These are phyloP conservation scores for Brachionus rubens DNA, from an alignment of 1,140 invertebrate genomes.

Conservation along the genomic window DNA sequence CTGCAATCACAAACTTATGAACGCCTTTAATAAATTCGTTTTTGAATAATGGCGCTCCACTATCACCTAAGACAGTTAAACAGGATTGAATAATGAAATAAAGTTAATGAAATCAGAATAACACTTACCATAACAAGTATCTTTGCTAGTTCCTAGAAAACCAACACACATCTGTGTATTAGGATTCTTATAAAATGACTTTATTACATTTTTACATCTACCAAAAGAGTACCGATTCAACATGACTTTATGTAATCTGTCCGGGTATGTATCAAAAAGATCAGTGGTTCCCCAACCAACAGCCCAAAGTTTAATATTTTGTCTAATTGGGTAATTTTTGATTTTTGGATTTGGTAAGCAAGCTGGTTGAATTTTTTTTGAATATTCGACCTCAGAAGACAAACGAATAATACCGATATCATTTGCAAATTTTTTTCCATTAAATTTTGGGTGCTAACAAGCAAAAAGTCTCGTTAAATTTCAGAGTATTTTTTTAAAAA, in stretches of 20 bases:
- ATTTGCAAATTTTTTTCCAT: neutral
- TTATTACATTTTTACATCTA: neutral
- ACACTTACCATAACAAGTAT: too few species aligned
- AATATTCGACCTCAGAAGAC: neutral
- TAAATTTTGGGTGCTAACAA: conserved; percentile 16
- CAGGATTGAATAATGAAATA: too few species aligned
- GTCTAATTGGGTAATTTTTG: neutral
- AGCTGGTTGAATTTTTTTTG: neutral
- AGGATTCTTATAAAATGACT: neutral
- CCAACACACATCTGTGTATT: conserved; percentile 4
- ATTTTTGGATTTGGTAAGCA: neutral
- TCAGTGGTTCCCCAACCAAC: neutral
- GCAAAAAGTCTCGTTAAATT: too few species aligned
- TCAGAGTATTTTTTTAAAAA: neutral
- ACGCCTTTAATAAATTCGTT: neutral
- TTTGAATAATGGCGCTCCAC: neutral
- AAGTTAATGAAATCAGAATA: too few species aligned
- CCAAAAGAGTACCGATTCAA: neutral
- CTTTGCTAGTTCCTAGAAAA: neutral
- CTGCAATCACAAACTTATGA: neutral
- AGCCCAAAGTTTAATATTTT: neutral
- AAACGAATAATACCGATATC: conserved; percentile 9
- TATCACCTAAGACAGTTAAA: too few species aligned
- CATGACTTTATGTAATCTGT: neutral
- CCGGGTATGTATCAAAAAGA: neutral